Percentiles rank a stretch among this genome's conserved stretches.
phyloP scores from a whole-genome alignment of 2,888 invertebrate species.

The Coelogynopora nodosa region DNA sequence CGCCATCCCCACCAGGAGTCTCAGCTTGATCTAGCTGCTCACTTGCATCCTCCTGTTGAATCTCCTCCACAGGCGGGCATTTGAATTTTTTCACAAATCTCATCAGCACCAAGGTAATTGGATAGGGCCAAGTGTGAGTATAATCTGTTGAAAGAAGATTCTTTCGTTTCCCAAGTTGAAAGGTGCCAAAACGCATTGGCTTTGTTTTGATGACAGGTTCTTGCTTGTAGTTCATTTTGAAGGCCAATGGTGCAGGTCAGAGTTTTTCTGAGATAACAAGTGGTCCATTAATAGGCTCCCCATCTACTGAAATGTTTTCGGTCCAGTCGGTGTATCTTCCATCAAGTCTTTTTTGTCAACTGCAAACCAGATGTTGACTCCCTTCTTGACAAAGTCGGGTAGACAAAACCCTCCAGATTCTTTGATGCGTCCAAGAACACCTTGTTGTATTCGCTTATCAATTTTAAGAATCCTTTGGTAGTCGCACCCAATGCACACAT shows the following conservation, averaged over 20 bases:
- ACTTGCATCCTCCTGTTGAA: neutral
- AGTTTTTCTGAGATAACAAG: conserved; percentile 46
- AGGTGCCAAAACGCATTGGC: neutral
- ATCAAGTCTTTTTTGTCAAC: conserved; percentile 41
- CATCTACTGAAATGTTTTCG: conserved; percentile 37
- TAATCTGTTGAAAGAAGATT: neutral
- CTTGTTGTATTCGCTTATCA: conserved; percentile 39
- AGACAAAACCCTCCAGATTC: conserved; percentile 44
- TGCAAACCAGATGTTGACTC: conserved; percentile 47
- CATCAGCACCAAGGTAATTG: neutral
- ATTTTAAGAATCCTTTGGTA: conserved; percentile 39
- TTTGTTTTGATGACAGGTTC: conserved; percentile 33
- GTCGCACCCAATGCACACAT: conserved; percentile 36
- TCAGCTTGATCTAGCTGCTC: neutral
- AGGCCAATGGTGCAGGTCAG: conserved; percentile 21
- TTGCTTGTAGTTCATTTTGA: conserved; percentile 39
- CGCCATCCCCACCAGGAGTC: neutral
- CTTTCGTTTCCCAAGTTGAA: neutral
- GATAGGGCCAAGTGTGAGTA: neutral
- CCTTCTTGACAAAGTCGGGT: conserved; percentile 46
- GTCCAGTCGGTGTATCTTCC: neutral
- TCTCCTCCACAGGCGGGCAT: neutral
- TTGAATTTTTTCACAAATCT: neutral
- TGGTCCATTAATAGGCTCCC: conserved; percentile 45
- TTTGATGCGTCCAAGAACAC: conserved; percentile 40